Conservation (phyloP, 2,888 invertebrate genomes). For the Epistrophe eligans region DNA sequence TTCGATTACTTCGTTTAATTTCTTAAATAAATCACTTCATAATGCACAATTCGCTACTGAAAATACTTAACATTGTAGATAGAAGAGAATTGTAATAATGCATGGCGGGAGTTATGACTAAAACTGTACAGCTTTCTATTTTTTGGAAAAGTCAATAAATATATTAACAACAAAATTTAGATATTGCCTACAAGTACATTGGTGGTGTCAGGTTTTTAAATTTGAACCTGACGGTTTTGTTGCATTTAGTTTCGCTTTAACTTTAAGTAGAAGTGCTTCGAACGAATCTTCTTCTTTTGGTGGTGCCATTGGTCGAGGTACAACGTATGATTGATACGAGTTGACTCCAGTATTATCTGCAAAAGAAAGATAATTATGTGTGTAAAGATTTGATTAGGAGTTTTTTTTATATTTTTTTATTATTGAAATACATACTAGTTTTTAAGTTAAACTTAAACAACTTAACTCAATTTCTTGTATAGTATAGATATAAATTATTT, state of each 20-base stretch:
- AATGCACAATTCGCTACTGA: conserved; percentile 39
- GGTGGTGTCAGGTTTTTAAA: conserved; percentile 65
- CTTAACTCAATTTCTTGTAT: too few relatives aligned
- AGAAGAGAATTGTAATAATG: conserved; percentile 37
- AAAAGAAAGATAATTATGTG: conserved; percentile 23
- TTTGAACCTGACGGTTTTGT: conserved; percentile 78
- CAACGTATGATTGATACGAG: conserved; percentile 81
- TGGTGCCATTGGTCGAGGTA: conserved; percentile 79
- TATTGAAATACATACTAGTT: too few relatives aligned
- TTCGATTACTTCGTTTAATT: conserved; percentile 38
- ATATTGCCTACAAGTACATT: conserved; percentile 19
- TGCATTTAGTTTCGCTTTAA: conserved; percentile 82
- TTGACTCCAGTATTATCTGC: conserved; percentile 83
- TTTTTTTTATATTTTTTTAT: too few relatives aligned
- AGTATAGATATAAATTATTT: too few relatives aligned
- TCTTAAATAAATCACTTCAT: conserved; percentile 43
- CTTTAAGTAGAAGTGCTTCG: conserved; percentile 81
- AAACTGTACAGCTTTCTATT: conserved; percentile 48
- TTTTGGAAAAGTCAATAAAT: conserved; percentile 35
- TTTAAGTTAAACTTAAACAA: too few relatives aligned
- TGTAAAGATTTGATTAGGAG: background rate
- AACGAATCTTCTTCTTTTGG: conserved; percentile 82
- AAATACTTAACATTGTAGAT: conserved; percentile 11
- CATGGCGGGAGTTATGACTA: conserved; percentile 51
- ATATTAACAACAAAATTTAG: conserved; percentile 40